Evolutionary conservation across 1,140 invertebrate species (phyloP).

Genomic region (Gryllus bimaculatus): DNA sequence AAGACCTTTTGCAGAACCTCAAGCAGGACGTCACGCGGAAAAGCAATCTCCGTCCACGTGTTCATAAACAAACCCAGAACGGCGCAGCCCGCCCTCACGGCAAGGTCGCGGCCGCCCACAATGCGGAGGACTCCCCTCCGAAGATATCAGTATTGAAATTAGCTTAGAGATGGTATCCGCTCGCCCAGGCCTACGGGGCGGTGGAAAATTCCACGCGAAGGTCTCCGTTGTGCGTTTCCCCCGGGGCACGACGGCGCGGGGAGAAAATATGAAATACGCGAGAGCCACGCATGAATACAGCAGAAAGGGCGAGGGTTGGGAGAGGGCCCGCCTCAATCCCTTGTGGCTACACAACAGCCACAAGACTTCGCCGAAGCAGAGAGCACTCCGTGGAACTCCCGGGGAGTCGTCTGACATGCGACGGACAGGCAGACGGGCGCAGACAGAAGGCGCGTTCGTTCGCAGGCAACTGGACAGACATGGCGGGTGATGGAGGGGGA

Average conservation of each 20-base stretch:
- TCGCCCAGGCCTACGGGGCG: neutral
- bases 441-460: no score
- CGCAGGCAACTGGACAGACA: no score
- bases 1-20: neutral
- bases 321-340: neutral
- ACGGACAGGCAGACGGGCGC: no score
- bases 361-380: no score
- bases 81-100: neutral
- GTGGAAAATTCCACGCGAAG: neutral
- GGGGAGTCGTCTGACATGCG: no score
- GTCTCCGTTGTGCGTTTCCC: no score
- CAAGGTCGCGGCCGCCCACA: neutral
- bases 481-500: no score
- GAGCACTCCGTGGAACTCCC: no score
- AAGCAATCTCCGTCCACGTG: neutral
- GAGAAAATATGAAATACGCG: neutral
- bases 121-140: neutral
- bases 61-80: neutral
- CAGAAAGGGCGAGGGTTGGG: neutral
- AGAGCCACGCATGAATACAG: neutral
- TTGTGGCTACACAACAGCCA: neutral
- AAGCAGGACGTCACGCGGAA: neutral
- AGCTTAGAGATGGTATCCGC: neutral
- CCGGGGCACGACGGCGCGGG: neutral
- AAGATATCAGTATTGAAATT: conserved; percentile 2